Evolutionary conservation across 2,113 vertebrate genomes (phyloP).

Genomic region (Crotalus tigris): DNA sequence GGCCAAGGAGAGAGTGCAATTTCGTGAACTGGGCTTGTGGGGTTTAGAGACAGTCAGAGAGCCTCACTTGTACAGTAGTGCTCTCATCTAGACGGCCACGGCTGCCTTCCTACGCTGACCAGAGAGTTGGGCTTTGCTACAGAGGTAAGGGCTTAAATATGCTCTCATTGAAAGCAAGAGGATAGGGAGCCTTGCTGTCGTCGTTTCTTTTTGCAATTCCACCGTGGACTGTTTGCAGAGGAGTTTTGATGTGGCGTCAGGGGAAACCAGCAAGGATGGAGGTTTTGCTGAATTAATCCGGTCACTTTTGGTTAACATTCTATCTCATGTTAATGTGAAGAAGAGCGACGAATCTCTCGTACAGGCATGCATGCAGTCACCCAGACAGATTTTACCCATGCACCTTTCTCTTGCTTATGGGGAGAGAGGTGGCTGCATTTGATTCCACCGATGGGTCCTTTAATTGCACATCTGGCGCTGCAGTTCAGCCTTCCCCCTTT

Average conservation of each 20-base stretch:
- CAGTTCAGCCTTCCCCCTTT: background rate
- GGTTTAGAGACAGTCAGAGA: slow-evolving; percentile 59
- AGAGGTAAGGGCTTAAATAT: slow-evolving; percentile 65
- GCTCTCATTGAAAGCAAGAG: background rate
- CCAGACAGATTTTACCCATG: background rate
- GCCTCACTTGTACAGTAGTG: slow-evolving; percentile 48
- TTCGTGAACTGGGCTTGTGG: slow-evolving; percentile 75
- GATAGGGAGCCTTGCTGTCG: background rate
- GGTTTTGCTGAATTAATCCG: background rate
- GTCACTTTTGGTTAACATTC: background rate
- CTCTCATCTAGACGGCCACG: slow-evolving; percentile 56
- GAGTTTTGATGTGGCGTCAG: background rate
- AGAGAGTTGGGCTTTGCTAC: slow-evolving; percentile 56
- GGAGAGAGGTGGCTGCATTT: background rate
- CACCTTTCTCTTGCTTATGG: background rate
- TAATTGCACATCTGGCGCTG: background rate
- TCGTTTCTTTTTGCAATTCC: background rate
- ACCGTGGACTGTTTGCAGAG: background rate
- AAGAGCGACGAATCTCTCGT: background rate
- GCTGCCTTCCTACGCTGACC: slow-evolving; percentile 48
- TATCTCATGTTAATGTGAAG: background rate
- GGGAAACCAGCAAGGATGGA: background rate
- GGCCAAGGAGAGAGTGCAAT: slow-evolving; percentile 72
- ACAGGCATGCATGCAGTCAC: background rate
- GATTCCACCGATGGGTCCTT: background rate